Evolutionary conservation across 1,140 invertebrate genomes (phyloP), one percentile per base, ranked within the genome.

Genomic region (Drosophila mojavensis): DNA sequence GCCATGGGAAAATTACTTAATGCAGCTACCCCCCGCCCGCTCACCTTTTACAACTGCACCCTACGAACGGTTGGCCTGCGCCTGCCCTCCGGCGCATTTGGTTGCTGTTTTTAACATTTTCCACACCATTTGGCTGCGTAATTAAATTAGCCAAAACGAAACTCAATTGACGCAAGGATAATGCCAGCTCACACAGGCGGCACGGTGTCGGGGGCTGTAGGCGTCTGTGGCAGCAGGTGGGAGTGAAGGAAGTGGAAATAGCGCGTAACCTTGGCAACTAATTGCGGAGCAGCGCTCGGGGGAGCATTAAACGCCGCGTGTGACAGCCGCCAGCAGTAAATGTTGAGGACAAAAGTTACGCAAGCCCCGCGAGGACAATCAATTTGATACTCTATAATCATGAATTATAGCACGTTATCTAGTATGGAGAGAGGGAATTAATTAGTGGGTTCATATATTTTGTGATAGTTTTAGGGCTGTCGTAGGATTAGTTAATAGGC

Each of bases 131-230:
- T 71, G 50, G 20, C 50, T 43, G 81, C 62, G 72, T 88, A 86
- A 86, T 86, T 86, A 83, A 86, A 86, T 86, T 81, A 86, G 66
- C 54, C 69, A 61, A 70, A 64, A 60, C 55, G 50, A 69, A 75
- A 71, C 77, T 77, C 72, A 80, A 83, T 83, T 84, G 80, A 72
- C 67, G 81, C 81, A 75, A 73, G 81, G 77, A 80, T 66, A 63
- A 56, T 43, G 56, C 33, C 11, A 54, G 28, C 20, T 24, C 20
- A 24, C 20, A 24, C 20, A 24, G 20, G 10, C 17, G 28, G 17
- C 24, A 4, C 15, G 7, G 28, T 11, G 2, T 28, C 15, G 56
- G n/a, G 48, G 50, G 56, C 15, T 48, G 48, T 36, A 26, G 58
- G 58, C 7, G 41, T 1, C 28, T 11, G 28, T 9, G 4, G 33